Conservation (phyloP, 2,888 invertebrate species). For the Alloplasta piceator region DNA sequence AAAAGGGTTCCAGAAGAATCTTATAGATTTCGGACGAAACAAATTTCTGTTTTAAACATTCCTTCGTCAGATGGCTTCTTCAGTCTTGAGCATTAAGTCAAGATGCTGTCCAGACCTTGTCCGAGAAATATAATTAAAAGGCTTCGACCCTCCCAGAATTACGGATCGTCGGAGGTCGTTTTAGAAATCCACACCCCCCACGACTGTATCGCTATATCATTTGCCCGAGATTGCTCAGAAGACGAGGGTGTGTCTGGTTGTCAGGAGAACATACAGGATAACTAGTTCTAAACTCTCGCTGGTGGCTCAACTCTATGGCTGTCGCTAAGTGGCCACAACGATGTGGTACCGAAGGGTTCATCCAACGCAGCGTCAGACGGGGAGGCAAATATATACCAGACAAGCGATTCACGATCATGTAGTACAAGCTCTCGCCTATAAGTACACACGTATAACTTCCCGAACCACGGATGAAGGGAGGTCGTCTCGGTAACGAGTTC, state of each 20-base stretch:
- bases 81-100: too few species aligned
- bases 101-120: too few species aligned
- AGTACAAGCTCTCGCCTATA: background rate
- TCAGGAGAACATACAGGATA: slow-evolving; percentile 28
- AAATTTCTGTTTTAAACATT: too few species aligned
- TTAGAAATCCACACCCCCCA: too few species aligned
- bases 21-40: too few species aligned
- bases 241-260: slow-evolving; percentile 8
- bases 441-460: background rate
- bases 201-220: too few species aligned
- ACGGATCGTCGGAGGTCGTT: too few species aligned
- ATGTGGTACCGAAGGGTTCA: slow-evolving; percentile 33
- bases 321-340: slow-evolving; percentile 57
- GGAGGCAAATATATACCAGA: slow-evolving; percentile 18
- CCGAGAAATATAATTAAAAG: too few species aligned
- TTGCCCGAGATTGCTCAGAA: too few species aligned
- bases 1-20: too few species aligned
- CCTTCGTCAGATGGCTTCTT: too few species aligned
- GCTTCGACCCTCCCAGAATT: too few species aligned
- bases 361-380: slow-evolving; percentile 31
- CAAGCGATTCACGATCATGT: slow-evolving; percentile 43
- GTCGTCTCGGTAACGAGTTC: slow-evolving; percentile 55
- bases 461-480: slow-evolving; percentile 17
- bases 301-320: slow-evolving; percentile 38
- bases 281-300: slow-evolving; percentile 46